Percentiles rank a stretch among this genome's conserved stretches.
phyloP scores from a whole-genome alignment of 2,797 vertebrate species.

The Setipinna tenuifilis region DNA sequence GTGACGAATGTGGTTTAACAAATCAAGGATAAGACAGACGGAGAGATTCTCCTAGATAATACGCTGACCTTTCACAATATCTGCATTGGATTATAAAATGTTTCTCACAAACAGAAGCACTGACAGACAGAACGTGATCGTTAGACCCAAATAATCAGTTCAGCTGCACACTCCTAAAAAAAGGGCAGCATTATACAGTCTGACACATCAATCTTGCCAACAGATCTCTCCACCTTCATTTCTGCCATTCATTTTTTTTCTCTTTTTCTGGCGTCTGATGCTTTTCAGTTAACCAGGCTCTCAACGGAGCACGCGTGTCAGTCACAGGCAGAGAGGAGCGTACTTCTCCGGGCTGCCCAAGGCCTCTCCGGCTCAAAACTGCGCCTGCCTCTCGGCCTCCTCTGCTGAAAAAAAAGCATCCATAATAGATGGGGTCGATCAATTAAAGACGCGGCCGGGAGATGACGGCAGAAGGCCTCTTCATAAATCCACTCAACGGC shows the following conservation, averaged over 20 bases:
- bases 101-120: not conserved
- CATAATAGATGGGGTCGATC: slow-evolving; percentile 25
- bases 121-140: not conserved
- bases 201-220: not conserved
- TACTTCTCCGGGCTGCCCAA: not conserved
- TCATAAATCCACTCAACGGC: slow-evolving; percentile 11
- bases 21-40: slow-evolving; percentile 6
- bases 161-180: not conserved
- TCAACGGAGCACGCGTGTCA: not conserved
- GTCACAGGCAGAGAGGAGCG: not conserved
- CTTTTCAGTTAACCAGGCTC: not conserved
- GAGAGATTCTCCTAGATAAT: not conserved
- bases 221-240: not conserved
- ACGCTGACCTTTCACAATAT: not conserved
- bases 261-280: not conserved
- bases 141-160: not conserved
- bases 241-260: not conserved
- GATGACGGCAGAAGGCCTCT: slow-evolving; percentile 23
- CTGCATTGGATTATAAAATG: not conserved
- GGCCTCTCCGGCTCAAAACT: not conserved
- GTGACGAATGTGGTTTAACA: not conserved
- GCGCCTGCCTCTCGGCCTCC: too few species aligned
- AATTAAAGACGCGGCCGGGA: slow-evolving; percentile 12
- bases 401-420: not conserved
- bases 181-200: not conserved